phyloP scores from a whole-genome alignment of 2,888 invertebrate species.

The Isotomurus palustris region DNA sequence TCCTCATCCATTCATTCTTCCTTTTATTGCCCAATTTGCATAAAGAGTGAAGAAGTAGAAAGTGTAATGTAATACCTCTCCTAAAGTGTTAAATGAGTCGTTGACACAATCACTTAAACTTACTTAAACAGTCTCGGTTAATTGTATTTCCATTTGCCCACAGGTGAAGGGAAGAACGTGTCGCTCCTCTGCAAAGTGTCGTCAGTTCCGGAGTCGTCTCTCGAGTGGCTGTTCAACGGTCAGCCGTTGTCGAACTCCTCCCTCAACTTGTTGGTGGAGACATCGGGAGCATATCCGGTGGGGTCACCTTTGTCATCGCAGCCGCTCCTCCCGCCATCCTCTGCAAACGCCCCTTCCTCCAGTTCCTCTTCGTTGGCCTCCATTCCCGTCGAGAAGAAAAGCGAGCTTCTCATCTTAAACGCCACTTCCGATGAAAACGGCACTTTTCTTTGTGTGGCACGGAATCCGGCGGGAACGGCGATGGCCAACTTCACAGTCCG shows the following conservation, averaged over 20 bases:
- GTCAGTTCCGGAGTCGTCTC: constrained; percentile 73
- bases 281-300: constrained; percentile 21
- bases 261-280: constrained; percentile 44
- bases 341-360: constrained; percentile 2
- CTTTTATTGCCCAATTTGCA: no score
- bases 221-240: constrained; percentile 78
- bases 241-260: constrained; percentile 43
- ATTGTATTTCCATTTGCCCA: constrained; percentile 12
- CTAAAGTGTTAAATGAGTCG: no score
- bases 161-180: constrained; percentile 68
- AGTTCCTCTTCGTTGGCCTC: constrained; percentile 17
- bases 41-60: no score
- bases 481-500: constrained; percentile 74
- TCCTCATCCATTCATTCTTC: no score
- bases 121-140: no score
- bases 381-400: constrained; percentile 63
- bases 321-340: no score
- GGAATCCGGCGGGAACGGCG: constrained; percentile 75
- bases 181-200: constrained; percentile 74
- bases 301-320: neutral
- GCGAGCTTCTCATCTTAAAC: constrained; percentile 73
- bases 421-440: constrained; percentile 76
- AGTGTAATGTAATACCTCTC: no score
- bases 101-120: no score
- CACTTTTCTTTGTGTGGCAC: constrained; percentile 77